A percentile compares a stretch with the other conserved stretches of the same genome.
Conservation (phyloP, 2,797 vertebrate species). For the Danio choprae region DNA sequence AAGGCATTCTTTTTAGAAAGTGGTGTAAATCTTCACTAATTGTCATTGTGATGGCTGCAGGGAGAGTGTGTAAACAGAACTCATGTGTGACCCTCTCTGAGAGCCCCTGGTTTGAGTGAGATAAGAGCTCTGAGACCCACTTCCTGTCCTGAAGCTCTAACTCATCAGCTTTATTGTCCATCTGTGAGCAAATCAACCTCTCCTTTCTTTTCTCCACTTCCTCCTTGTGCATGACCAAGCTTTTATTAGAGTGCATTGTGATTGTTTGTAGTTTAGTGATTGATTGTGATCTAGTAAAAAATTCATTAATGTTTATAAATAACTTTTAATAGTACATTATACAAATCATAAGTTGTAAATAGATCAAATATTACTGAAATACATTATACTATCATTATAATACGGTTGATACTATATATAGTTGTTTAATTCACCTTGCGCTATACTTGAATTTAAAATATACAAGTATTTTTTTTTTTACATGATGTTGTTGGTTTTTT, state of each 20-base stretch:
- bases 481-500: too few species aligned
- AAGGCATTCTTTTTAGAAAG: conserved; percentile 25
- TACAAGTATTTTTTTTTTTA: too few species aligned
- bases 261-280: neutral
- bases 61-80: conserved; percentile 37
- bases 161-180: conserved; percentile 54
- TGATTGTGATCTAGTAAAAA: too few species aligned
- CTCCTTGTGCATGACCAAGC: neutral
- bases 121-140: conserved; percentile 61
- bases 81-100: conserved; percentile 12
- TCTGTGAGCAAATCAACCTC: neutral
- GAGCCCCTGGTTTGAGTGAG: conserved; percentile 52
- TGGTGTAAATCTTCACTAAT: conserved; percentile 49
- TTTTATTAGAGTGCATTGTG: neutral
- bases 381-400: too few species aligned
- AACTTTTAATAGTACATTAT: too few species aligned
- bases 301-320: too few species aligned
- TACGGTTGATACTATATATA: too few species aligned
- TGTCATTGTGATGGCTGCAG: conserved; percentile 26
- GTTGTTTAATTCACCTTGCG: too few species aligned
- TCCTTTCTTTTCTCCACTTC: conserved; percentile 32
- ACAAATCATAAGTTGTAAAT: too few species aligned
- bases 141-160: conserved; percentile 57
- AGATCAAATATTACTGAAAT: too few species aligned
- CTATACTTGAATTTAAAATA: too few species aligned